Evolutionary conservation across 1,140 invertebrate species (phyloP).

Genomic region (Formica selysi): DNA sequence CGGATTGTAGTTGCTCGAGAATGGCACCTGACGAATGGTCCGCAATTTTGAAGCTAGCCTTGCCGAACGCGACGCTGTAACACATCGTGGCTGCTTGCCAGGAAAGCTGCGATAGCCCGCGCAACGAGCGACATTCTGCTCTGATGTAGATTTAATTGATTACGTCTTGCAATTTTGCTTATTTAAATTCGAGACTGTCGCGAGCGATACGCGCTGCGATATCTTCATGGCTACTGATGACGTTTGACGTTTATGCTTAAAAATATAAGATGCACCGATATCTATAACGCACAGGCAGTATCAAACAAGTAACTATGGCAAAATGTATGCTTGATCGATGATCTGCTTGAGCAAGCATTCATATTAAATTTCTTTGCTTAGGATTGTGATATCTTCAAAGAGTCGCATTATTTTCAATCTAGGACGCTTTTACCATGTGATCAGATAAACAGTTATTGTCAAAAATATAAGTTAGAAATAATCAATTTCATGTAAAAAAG

Average conservation of each 20-base stretch:
- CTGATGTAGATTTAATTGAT: conserved; percentile 64
- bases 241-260: background rate
- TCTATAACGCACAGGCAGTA: background rate
- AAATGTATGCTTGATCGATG: background rate
- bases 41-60: conserved; percentile 65
- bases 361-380: background rate
- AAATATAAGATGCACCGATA: background rate
- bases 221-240: background rate
- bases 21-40: conserved; percentile 71
- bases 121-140: conserved; percentile 46
- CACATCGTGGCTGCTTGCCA: conserved; percentile 19
- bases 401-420: background rate
- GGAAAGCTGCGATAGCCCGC: background rate
- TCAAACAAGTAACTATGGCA: background rate
- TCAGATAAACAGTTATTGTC: no score
- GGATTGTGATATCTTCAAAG: background rate
- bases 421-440: no score
- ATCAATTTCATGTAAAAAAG: background rate
- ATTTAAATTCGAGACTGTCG: conserved; percentile 54
- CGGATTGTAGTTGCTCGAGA: conserved; percentile 32
- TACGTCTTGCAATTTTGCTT: background rate
- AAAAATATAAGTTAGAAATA: no score
- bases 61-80: conserved; percentile 38
- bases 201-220: background rate
- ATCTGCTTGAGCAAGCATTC: background rate